A percentile compares a stretch with the other conserved stretches of the same genome.
phyloP scores from a whole-genome alignment of 2,113 vertebrate genomes.

The Tachycineta bicolor region DNA sequence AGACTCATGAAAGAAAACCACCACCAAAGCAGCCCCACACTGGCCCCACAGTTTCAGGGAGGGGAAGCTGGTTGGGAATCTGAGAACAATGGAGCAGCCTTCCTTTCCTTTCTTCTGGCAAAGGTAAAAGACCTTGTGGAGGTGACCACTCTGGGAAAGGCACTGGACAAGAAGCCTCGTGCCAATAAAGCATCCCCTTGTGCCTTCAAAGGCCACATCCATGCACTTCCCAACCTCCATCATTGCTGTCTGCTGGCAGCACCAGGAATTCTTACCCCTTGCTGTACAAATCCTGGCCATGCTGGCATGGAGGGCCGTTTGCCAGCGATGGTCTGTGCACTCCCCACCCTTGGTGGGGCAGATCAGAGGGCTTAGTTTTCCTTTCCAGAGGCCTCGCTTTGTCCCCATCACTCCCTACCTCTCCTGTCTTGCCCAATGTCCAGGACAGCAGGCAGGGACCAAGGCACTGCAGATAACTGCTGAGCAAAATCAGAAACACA shows the following conservation, averaged over 20 bases:
- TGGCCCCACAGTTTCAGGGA: not conserved
- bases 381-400: not conserved
- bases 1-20: not conserved
- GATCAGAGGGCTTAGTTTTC: fast-evolving
- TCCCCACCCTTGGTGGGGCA: fast-evolving
- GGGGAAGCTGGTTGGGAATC: not conserved
- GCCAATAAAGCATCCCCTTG: not conserved
- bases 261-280: not conserved
- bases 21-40: not conserved
- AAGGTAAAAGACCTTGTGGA: not conserved
- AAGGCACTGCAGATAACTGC: not conserved
- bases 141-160: not conserved
- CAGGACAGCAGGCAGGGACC: not conserved
- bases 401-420: not conserved
- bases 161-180: not conserved
- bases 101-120: not conserved
- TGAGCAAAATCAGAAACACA: not conserved
- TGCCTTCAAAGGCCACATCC: not conserved
- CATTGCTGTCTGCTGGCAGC: not conserved
- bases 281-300: not conserved
- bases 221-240: fast-evolving
- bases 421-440: not conserved
- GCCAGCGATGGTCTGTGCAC: fast-evolving
- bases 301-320: fast-evolving
- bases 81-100: not conserved